Evolutionary conservation across 2,113 vertebrate genomes (phyloP), one percentile per base, ranked within the genome.

Genomic region (Semicossyphus pulcher): DNA sequence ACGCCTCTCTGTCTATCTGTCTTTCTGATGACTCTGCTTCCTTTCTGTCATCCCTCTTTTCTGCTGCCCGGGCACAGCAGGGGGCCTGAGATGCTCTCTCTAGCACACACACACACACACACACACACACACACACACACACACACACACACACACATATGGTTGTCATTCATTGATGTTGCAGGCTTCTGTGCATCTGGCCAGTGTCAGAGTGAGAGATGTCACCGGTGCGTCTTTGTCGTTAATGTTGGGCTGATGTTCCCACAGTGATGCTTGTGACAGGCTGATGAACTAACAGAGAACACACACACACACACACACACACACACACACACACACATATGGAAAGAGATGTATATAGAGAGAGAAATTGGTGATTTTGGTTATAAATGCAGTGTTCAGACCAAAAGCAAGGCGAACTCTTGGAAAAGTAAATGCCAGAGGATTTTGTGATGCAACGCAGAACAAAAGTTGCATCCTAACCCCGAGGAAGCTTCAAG

Each of bases 111-210:
- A 56, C 51, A 36, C 65, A 49, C 45, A 52, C 68, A 63, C 48
- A 63, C 60, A 65, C 69, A 56, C 29, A 45, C 29, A 14, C 26
- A n/a, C 47, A 31, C 39, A 54, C 39, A 56, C 51, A 36, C 65
- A 49, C 45, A 52, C 68, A 63, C 48, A 63, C 60, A 65, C 69
- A 56, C 29, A 45, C 29, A 14, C 26, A 36, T 3, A 58, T 4
- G 3, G 51, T 37, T 81, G 69, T 87, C 81, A 75, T 56, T 76
- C 67, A 44, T 10, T 53, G 58, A 44, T 45, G 62, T 71, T 63
- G 64, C 72, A 53, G 80, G 73, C 56, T 15, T 67, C 39, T 21
- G 64, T 88, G 66, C 86, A 83, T 89, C 88, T 89, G 84, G 67
- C 65, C 72, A 25, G 64, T 86, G 89, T 87, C 85, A 79, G 63